Evolutionary conservation across 2,797 vertebrate genomes (phyloP).

Genomic region (Erithacus rubecula): DNA sequence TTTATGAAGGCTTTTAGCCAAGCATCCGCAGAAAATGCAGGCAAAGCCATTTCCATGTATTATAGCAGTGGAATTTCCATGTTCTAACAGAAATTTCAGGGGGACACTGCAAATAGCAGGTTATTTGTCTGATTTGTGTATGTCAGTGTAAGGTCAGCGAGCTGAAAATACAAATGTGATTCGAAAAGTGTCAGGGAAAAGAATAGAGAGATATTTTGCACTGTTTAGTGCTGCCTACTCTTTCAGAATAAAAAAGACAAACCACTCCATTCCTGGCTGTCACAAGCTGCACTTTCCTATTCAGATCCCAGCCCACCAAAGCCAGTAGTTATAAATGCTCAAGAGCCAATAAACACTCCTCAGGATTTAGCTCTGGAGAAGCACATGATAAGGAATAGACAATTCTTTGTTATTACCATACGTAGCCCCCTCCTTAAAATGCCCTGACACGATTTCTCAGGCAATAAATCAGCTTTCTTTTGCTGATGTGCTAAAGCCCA

Average conservation of each 20-base stretch:
- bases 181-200: neutral
- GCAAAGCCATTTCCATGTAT: neutral
- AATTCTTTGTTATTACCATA: neutral
- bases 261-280: neutral
- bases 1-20: neutral
- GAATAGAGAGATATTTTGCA: neutral
- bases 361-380: slow-evolving; percentile 14
- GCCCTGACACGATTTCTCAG: neutral
- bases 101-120: neutral
- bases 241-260: slow-evolving; percentile 14
- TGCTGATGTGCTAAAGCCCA: neutral
- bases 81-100: neutral
- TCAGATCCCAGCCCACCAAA: neutral
- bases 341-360: slow-evolving; percentile 32
- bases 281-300: neutral
- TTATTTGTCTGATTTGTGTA: slow-evolving; percentile 5
- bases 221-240: neutral
- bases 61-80: neutral
- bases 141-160: neutral
- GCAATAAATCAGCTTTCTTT: slow-evolving; percentile 27
- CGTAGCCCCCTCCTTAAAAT: neutral
- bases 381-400: slow-evolving; percentile 10
- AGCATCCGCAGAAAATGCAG: neutral
- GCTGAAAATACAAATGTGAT: neutral
- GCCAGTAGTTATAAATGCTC: slow-evolving; percentile 12